phyloP scores from a whole-genome alignment of 2,888 invertebrate species.

The Tipula vernalis region DNA sequence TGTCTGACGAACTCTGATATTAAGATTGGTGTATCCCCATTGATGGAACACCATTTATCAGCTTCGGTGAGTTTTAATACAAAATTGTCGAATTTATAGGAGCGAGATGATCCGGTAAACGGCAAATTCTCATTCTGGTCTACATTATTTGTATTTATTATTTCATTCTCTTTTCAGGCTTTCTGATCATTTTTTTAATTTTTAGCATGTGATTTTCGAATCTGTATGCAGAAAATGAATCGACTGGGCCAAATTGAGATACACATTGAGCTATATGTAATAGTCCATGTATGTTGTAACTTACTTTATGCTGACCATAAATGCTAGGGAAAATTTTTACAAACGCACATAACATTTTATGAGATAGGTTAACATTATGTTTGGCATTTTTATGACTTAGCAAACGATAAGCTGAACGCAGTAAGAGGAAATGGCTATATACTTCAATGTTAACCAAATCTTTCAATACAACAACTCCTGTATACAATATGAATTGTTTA shows the following conservation, averaged over 20 bases:
- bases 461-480: constrained; percentile 17
- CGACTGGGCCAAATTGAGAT: not conserved
- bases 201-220: not conserved
- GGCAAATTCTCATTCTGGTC: not conserved
- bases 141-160: not conserved
- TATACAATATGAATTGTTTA: constrained; percentile 15
- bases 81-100: not conserved
- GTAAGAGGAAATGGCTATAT: no score
- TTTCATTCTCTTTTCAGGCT: not conserved
- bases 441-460: constrained; percentile 12
- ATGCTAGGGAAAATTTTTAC: not conserved
- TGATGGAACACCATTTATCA: no score
- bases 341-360: not conserved
- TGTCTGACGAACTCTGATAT: not conserved
- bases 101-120: not conserved
- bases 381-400: not conserved
- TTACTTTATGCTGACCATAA: not conserved
- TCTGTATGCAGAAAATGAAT: not conserved
- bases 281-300: not conserved
- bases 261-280: not conserved
- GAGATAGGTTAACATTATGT: not conserved
- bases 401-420: not conserved
- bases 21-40: not conserved
- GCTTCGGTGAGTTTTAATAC: not conserved
- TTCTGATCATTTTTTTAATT: not conserved